These are phyloP conservation scores for Leptodactylus fuscus DNA, from an alignment of 2,113 vertebrate species.

Conservation along the genomic window DNA sequence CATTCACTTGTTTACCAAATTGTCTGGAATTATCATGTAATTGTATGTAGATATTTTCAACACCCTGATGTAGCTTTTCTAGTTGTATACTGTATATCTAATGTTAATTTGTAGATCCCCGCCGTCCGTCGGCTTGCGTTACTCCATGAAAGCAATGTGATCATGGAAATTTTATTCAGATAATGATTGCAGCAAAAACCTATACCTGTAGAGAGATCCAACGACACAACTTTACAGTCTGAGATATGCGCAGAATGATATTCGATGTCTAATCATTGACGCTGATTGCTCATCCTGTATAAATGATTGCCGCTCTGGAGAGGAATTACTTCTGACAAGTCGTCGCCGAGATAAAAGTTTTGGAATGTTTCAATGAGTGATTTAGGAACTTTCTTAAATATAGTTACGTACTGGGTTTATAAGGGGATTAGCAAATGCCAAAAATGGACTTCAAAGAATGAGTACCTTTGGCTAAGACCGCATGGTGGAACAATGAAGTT, in stretches of 20 bases:
- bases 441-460: background rate
- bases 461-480: background rate
- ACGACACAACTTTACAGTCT: constrained; percentile 11
- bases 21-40: background rate
- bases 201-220: constrained; percentile 30
- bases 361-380: constrained; percentile 15
- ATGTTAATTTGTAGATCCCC: background rate
- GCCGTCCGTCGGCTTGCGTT: background rate
- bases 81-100: background rate
- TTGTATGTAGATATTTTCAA: background rate
- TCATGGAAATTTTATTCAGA: constrained; percentile 26
- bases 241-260: constrained; percentile 20
- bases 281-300: constrained; percentile 55
- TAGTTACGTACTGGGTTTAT: no score
- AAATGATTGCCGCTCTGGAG: constrained; percentile 37
- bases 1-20: background rate
- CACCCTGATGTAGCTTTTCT: background rate
- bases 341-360: constrained; percentile 1
- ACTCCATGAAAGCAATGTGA: background rate
- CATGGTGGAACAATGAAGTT: no score
- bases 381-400: constrained; percentile 19
- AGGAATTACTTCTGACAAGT: constrained; percentile 39
- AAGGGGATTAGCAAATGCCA: background rate
- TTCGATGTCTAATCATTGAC: constrained; percentile 32
- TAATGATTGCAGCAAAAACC: constrained; percentile 11